Conservation (phyloP, 2,113 vertebrate species). For the Stegastes partitus region DNA sequence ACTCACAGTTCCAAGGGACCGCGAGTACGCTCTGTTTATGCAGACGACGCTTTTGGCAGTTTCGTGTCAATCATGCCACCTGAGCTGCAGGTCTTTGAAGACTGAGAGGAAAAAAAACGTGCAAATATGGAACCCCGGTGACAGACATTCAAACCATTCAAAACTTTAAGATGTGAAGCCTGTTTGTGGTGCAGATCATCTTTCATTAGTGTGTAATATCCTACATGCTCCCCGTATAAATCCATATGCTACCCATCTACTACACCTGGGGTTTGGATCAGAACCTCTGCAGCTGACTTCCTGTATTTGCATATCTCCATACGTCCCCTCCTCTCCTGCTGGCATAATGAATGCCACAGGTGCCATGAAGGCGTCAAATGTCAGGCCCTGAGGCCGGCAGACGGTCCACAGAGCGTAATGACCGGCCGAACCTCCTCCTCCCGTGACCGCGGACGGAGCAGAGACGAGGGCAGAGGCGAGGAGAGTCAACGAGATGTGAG, state of each 20-base stretch:
- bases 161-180: background rate
- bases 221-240: background rate
- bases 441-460: slow-evolving; percentile 16
- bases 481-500: slow-evolving; percentile 24
- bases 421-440: slow-evolving; percentile 45
- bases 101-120: background rate
- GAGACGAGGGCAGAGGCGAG: background rate
- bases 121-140: background rate
- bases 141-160: background rate
- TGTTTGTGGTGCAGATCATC: background rate
- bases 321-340: slow-evolving; percentile 12
- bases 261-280: slow-evolving; percentile 17
- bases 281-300: background rate
- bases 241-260: background rate
- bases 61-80: slow-evolving; percentile 9
- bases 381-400: slow-evolving; percentile 52
- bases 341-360: slow-evolving; percentile 47
- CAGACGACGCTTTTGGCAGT: slow-evolving; percentile 17
- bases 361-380: slow-evolving; percentile 60
- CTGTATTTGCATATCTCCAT: slow-evolving; percentile 48
- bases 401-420: slow-evolving; percentile 50
- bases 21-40: background rate
- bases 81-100: background rate
- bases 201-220: background rate
- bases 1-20: background rate